These are phyloP conservation scores for Eurystomus gularis DNA, from an alignment of 2,113 vertebrate genomes.

Conservation along the genomic window DNA sequence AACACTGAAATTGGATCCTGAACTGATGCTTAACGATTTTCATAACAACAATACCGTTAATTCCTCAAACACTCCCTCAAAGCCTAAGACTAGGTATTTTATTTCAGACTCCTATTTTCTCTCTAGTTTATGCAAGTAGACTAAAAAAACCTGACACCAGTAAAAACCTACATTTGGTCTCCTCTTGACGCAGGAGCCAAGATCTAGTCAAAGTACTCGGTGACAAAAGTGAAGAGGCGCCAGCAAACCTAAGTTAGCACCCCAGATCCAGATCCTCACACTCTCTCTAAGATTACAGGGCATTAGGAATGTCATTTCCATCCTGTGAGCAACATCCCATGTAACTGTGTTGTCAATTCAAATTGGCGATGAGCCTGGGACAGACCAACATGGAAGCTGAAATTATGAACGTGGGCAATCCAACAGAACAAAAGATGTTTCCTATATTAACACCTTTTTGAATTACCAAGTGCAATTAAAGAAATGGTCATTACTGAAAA, in stretches of 20 bases:
- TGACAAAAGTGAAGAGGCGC: not conserved
- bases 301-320: accelerated
- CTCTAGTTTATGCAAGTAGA: not conserved
- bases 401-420: not conserved
- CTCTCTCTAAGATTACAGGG: not conserved
- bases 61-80: not conserved
- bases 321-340: not conserved
- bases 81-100: not conserved
- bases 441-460: not conserved
- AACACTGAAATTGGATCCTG: not conserved
- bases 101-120: not conserved
- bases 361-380: not conserved
- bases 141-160: not conserved
- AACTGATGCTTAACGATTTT: not conserved
- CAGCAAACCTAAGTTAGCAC: not conserved
- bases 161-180: not conserved
- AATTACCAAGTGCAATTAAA: conserved; percentile 67
- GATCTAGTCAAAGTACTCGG: accelerated
- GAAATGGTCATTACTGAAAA: conserved; percentile 17
- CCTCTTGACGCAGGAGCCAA: not conserved
- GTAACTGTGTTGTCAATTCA: not conserved
- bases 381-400: not conserved
- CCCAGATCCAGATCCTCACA: not conserved
- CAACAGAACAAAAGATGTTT: not conserved
- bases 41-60: not conserved